Percentiles rank a stretch among this genome's conserved stretches.
Evolutionary conservation across 2,888 invertebrate genomes (phyloP).

Genomic region (Cheiracanthium punctorium): DNA sequence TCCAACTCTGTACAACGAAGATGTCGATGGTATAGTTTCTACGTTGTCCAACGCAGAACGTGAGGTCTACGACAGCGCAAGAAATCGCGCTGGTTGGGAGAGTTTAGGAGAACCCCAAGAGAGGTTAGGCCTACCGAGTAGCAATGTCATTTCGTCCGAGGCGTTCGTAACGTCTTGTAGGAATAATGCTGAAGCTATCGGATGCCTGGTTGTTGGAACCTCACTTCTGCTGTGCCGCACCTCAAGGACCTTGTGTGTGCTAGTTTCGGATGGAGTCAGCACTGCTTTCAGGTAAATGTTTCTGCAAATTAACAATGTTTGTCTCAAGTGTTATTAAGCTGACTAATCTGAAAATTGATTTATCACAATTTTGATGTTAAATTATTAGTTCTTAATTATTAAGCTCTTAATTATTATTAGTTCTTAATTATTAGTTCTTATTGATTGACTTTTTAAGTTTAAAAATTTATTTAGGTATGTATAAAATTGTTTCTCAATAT

Average conservation of each 20-base stretch:
- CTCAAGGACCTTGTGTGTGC: slow-evolving; percentile 50
- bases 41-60: slow-evolving; percentile 42
- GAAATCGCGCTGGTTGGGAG: slow-evolving; percentile 48
- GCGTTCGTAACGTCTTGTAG: slow-evolving; percentile 66
- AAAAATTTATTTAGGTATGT: too few species aligned
- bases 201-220: slow-evolving; percentile 58
- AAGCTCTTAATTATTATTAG: too few species aligned
- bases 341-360: too few species aligned
- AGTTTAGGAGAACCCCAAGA: slow-evolving; percentile 29
- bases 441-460: too few species aligned
- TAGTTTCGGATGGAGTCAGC: slow-evolving; percentile 66
- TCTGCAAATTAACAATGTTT: too few species aligned
- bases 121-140: slow-evolving; percentile 1
- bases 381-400: too few species aligned
- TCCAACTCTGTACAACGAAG: slow-evolving; percentile 10
- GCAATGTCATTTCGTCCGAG: slow-evolving; percentile 21
- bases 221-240: slow-evolving; percentile 59
- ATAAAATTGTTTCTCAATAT: too few species aligned
- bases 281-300: slow-evolving; percentile 58
- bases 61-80: slow-evolving; percentile 42
- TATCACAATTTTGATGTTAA: too few species aligned
- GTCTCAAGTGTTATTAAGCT: too few species aligned
- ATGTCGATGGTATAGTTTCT: slow-evolving; percentile 22
- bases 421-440: too few species aligned
- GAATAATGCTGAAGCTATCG: slow-evolving; percentile 65